Conservation (phyloP, 2,113 vertebrate species). For the Apodemus speciosus region DNA sequence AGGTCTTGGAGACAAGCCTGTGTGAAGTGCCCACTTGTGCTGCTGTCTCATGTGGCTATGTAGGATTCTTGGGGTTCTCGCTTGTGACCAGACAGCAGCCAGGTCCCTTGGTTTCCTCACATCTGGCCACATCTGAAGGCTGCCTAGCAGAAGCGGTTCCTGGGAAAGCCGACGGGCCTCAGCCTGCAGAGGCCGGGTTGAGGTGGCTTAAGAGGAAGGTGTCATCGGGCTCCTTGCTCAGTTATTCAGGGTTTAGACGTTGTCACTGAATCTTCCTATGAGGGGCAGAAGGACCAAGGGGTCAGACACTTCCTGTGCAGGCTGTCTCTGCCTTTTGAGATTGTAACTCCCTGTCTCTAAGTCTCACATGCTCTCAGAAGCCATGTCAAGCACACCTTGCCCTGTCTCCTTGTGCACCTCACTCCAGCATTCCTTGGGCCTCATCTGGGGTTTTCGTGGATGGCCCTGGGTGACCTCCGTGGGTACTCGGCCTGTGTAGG, state of each 20-base stretch:
- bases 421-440: background rate
- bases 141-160: background rate
- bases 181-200: background rate
- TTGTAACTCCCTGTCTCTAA: background rate
- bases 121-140: background rate
- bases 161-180: background rate
- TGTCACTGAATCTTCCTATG: background rate
- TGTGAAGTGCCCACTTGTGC: too few species aligned
- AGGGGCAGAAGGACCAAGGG: background rate
- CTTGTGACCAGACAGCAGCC: background rate
- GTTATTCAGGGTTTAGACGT: background rate
- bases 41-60: too few species aligned
- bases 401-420: background rate
- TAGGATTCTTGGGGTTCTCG: background rate
- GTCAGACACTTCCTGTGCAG: background rate
- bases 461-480: background rate
- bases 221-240: background rate
- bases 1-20: rapidly evolving
- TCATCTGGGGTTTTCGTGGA: background rate
- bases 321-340: background rate
- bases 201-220: background rate
- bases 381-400: background rate
- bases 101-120: rapidly evolving
- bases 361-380: background rate
- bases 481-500: background rate